These are phyloP conservation scores for Equus quagga DNA, from an alignment of 2,113 vertebrate genomes.

Conservation along the genomic window DNA sequence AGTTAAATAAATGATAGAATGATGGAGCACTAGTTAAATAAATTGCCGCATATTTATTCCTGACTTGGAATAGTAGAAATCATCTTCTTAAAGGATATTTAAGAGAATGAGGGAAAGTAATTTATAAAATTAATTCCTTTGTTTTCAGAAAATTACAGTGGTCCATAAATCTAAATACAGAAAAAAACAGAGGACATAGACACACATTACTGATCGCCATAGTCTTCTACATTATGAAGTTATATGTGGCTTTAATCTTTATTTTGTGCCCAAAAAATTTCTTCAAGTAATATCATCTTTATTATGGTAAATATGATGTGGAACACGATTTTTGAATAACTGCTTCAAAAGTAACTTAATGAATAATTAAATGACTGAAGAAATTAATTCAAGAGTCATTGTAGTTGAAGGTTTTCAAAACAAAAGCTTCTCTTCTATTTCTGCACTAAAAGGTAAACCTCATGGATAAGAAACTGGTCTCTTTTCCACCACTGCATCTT, in stretches of 20 bases:
- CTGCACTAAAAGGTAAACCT: not conserved
- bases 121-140: not conserved
- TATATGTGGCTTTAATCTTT: not conserved
- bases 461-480: not conserved
- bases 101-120: not conserved
- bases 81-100: constrained; percentile 3
- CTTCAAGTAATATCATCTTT: not conserved
- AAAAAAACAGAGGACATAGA: not conserved
- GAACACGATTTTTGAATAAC: not conserved
- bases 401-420: not conserved
- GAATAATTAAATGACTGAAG: not conserved
- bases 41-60: not conserved
- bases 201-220: not conserved
- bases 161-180: not conserved
- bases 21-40: not conserved
- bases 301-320: constrained; percentile 19
- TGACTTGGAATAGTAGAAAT: not conserved
- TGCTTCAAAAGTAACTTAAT: constrained; percentile 19
- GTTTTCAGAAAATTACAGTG: not conserved
- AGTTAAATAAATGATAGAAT: not conserved
- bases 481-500: not conserved
- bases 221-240: not conserved
- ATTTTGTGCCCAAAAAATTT: not conserved
- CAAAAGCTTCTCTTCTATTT: not conserved
- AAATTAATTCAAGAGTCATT: not conserved